Evolutionary conservation across 1,140 invertebrate genomes (phyloP).

Genomic region (Drosophila tropicalis): DNA sequence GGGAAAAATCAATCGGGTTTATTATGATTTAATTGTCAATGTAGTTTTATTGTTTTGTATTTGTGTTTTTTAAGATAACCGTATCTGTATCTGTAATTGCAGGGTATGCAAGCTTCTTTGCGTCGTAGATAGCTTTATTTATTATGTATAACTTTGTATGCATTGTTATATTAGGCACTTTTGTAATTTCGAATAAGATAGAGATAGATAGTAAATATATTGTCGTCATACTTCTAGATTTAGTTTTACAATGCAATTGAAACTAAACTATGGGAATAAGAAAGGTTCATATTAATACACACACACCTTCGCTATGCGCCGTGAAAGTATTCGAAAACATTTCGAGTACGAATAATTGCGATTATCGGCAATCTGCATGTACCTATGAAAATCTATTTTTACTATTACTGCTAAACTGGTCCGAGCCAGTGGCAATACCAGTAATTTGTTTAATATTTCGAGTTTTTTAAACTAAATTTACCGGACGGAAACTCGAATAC

Average conservation of each 20-base stretch:
- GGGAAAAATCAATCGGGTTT: not conserved
- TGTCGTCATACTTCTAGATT: slow-evolving; percentile 30
- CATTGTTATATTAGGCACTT: slow-evolving; percentile 58
- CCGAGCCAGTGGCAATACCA: too few species aligned
- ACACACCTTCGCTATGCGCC: not conserved
- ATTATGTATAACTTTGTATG: slow-evolving; percentile 33
- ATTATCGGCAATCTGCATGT: not conserved
- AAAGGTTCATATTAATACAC: slow-evolving; percentile 12
- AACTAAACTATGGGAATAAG: slow-evolving; percentile 24
- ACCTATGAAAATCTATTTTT: slow-evolving; percentile 13
- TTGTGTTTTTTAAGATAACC: slow-evolving; percentile 13
- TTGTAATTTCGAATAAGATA: slow-evolving; percentile 44
- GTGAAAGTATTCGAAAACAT: slow-evolving; percentile 1
- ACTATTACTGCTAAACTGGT: not conserved
- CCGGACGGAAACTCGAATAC: slow-evolving; percentile 35
- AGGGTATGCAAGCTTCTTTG: slow-evolving; percentile 19
- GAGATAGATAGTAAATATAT: slow-evolving; percentile 37
- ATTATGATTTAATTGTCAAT: slow-evolving; percentile 7
- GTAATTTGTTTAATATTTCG: slow-evolving; percentile 1
- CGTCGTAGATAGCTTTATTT: slow-evolving; percentile 13
- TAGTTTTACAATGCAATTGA: slow-evolving; percentile 31
- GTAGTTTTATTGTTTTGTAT: slow-evolving; percentile 13
- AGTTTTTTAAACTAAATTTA: slow-evolving; percentile 11
- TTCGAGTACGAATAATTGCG: not conserved
- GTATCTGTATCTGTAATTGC: not conserved